Base-by-base conservation (phyloP, 2,888 invertebrate genomes). In the Acleris laterana region DNA sequence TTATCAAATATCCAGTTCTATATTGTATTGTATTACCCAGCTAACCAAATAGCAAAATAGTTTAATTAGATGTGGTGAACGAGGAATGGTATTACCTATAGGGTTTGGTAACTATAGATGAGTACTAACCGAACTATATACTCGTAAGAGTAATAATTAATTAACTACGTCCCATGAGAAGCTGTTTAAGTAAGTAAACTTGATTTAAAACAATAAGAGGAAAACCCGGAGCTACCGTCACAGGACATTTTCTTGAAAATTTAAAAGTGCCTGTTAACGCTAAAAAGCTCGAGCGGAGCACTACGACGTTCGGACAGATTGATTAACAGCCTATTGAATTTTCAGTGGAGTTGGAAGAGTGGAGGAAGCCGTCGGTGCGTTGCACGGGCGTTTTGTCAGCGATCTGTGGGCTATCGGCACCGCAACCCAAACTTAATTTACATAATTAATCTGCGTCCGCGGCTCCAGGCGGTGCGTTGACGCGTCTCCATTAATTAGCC, bases 371-470 rank as follows among this genome's bases (percentile, higher is more conserved):
- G 57, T 63, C 70, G 70, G 60, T 68, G 75, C 70, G 69, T 72
- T 70, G 76, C 74, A 69, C 71, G 70, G 70, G 71, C 79, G 77
- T 81, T 85, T 83, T 77, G 80, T 79, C 72, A 78, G 78, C 76
- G 74, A 78, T 79, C 77, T 78, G 76, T 79, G 77, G 76, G 76
- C 77, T 81, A 86, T 84, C 82, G 80, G 77, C 80, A 79, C 76
- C 82, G 80, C 81, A 83, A 79, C 76, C 80, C 78, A 77, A 81
- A 80, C 77, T 77, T 81, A 78, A 85, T 88, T 85, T 85, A 80
- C 85, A 86, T 88, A 87, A 88, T 85, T 86, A 87, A 87, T 89
- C 84, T 82, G 80, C 71, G 81, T 71, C 70, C 68, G 74, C 76
- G 74, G 76, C 75, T 75, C 74, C 72, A 78, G 73, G 73, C 74